Evolutionary conservation across 1,140 invertebrate genomes (phyloP).

Genomic region (Acromyrmex charruanus): DNA sequence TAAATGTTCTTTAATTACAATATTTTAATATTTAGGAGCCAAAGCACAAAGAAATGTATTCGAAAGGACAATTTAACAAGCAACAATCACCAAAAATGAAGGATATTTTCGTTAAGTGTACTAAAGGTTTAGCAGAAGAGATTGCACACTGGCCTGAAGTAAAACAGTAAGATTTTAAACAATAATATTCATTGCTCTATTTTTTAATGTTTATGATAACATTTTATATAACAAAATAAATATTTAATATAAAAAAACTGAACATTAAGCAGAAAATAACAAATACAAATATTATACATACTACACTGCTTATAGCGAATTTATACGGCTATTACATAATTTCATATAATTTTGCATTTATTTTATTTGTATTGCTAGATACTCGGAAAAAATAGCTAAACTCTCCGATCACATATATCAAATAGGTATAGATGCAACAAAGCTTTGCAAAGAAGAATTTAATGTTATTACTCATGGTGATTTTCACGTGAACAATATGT

Average conservation of each 20-base stretch:
- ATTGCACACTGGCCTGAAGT: no score
- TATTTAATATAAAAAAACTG: background rate
- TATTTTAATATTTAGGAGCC: no score
- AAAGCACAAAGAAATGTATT: no score
- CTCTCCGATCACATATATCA: constrained; percentile 78
- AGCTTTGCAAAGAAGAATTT: constrained; percentile 84
- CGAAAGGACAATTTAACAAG: no score
- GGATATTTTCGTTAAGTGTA: no score
- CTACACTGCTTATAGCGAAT: background rate
- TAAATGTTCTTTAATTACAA: no score
- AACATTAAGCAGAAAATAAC: background rate
- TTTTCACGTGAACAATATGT: constrained; percentile 65
- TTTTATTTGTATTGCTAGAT: constrained; percentile 74
- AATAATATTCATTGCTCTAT: no score
- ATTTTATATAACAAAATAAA: background rate
- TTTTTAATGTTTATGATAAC: no score
- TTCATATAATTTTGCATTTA: background rate
- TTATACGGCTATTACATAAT: background rate
- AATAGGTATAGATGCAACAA: constrained; percentile 74
- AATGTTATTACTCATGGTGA: constrained; percentile 90
- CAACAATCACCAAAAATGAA: no score
- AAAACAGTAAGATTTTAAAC: background rate
- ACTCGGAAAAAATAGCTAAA: constrained; percentile 82
- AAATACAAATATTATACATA: background rate
- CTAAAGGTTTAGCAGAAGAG: no score